Conservation (phyloP, 1,140 invertebrate species). For the Drosophila miranda region DNA sequence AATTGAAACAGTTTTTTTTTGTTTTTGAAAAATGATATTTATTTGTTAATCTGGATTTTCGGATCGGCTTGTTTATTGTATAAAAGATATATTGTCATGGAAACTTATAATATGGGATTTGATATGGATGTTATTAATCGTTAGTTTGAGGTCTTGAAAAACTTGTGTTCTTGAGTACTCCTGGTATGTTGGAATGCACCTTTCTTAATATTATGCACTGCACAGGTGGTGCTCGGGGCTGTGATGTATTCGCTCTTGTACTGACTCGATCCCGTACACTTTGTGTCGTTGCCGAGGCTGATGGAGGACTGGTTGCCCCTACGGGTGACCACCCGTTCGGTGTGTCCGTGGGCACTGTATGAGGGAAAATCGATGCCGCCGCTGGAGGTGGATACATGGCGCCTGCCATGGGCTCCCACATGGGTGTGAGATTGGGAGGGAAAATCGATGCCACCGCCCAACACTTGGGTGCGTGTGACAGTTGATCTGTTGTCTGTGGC, state of each 20-base stretch:
- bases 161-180: constrained; percentile 91
- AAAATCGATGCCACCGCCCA: constrained; percentile 85
- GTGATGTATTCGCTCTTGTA: constrained; percentile 90
- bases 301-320: constrained; percentile 89
- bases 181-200: constrained; percentile 91
- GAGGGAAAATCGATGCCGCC: constrained; percentile 68
- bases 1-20: neutral
- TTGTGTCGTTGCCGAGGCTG: constrained; percentile 86
- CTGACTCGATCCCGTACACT: constrained; percentile 84
- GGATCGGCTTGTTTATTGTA: constrained; percentile 50
- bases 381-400: constrained; percentile 54
- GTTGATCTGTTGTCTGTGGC: constrained; percentile 65
- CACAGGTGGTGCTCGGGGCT: constrained; percentile 88
- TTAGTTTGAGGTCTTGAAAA: constrained; percentile 87
- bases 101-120: constrained; percentile 54
- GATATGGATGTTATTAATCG: constrained; percentile 26
- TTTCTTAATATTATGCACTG: constrained; percentile 89
- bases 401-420: constrained; percentile 78
- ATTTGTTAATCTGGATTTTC: constrained; percentile 31
- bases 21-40: constrained; percentile 36
- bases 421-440: constrained; percentile 87
- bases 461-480: constrained; percentile 86
- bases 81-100: constrained; percentile 75
- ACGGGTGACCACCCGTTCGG: constrained; percentile 83
- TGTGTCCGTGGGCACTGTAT: constrained; percentile 65